These are phyloP conservation scores for Norana najaformis DNA, from an alignment of 2,888 invertebrate genomes.

Conservation along the genomic window DNA sequence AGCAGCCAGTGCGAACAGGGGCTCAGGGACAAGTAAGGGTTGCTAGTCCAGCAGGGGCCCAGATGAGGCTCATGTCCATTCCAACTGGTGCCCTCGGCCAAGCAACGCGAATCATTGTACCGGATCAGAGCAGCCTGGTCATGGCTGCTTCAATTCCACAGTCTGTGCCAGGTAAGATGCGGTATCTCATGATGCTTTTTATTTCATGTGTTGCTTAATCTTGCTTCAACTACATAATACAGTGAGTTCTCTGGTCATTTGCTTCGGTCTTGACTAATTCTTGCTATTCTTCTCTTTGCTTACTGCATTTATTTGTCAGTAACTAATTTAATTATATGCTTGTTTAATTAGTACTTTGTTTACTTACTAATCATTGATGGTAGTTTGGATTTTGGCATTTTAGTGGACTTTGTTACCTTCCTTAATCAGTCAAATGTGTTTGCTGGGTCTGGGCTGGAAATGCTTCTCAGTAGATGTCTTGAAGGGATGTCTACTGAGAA, in stretches of 20 bases:
- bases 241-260: neutral
- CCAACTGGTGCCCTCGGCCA: neutral
- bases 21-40: neutral
- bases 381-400: no score
- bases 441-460: no score
- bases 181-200: no score
- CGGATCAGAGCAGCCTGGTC: neutral
- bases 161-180: neutral
- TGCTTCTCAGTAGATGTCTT: no score
- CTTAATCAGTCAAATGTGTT: no score
- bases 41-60: neutral
- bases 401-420: no score
- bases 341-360: neutral
- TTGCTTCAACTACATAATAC: neutral
- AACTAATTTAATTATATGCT: neutral
- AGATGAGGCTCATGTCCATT: constrained; percentile 13
- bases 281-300: neutral
- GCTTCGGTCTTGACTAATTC: neutral
- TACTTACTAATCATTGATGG: no score
- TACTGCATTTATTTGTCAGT: neutral
- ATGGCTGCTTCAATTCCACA: neutral
- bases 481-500: no score
- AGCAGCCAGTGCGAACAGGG: neutral
- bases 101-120: neutral
- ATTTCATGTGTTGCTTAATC: no score